Base-by-base conservation (phyloP, 2,113 vertebrate species). In the Fulica atra region DNA sequence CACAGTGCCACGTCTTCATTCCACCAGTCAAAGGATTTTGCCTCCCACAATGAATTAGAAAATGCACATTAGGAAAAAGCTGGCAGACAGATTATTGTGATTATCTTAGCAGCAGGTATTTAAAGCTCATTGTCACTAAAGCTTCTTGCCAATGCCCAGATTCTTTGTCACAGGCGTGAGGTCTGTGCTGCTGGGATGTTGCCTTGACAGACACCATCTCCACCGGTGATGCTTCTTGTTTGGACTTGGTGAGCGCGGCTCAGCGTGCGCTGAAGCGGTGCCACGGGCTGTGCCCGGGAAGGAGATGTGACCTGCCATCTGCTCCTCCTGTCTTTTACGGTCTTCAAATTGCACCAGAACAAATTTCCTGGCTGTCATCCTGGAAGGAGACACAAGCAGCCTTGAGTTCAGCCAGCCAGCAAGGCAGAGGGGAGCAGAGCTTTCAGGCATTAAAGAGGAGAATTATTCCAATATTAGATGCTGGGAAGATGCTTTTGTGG, bases 61-160 rank as follows among this genome's bases (percentile, higher is more conserved):
- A 94, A 95, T 28, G 95, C 79, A 77, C 79, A 86, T 96, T 96
- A 96, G 89, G 93, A 84, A 81, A 95, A 96, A 96, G 83, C 95
- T 96, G 96, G 94, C 96, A 94, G 94, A 94, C 91, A 93, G 95
- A 96, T 96, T 93, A 97, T 94, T 93, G 69, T 93, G 95, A 96
- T 97, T 95, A 96, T 95, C 86, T 94, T 95, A 96, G 85, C 92
- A 95, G 96, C 95, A 95, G 95, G 93, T 95, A 90, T 94, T 96
- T 95, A 93, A 96, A 95, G 90, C 80, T 95, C 93, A 87, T 87
- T 93, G 96, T 94, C 83, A 87, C 86, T 89, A 50, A 86, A 94
- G 83, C 92, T 78, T 21, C 88, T 94, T 81, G 90, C 93, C 96
- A 88, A 26, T 70, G 92, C 92, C 92, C 81, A 51, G 14, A 92